Base-by-base conservation (phyloP, 2,888 invertebrate genomes). In the Meghimatium bilineatum region DNA sequence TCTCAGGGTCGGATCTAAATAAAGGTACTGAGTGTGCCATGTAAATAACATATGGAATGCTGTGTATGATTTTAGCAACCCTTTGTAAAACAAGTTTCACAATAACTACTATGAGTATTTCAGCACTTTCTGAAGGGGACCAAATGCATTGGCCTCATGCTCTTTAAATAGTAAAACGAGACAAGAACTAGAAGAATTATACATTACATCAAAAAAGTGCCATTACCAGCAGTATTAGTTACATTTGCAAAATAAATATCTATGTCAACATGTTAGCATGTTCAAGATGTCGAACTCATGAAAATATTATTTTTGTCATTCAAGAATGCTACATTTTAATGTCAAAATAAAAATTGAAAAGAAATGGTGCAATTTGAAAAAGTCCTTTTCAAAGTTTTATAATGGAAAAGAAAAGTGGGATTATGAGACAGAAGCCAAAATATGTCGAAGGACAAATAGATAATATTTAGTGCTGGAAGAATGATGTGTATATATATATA, bases 211-310 rank as follows among this genome's bases (percentile, higher is more conserved):
- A 52, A 2, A 2, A 52, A 74, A 74, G 12, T 52, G 74, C 52
- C n/a, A 52, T 32, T 56, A 52, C 26, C 26, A 49, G 29, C 23
- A 44, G 52, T 52, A 74, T 74, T 74, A 74, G 74, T 74, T 49
- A 29, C n/a, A 74, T 49, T 44, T 20, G 17, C 72, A 74, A 44
- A 74, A 38, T 71, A 29, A 71, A 49, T 49, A 5, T 56, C 52
- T 56, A 74, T 74, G 52, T 20, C 6, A 74, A 74, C 17, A 74
- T 74, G 74, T 74, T 74, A 74, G 23, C 6, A 23, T 52, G 52
- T 34, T 34, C 32, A 74, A 32, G 49, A 23, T 34, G 52, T 74
- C 20, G 3, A 52, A 52, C 29, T 34, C 36, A 17, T 32, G 8
- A 29, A 29, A 49, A 29, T 67, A 44, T 29, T 72, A 52, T 52